Base-by-base conservation (phyloP, 2,888 invertebrate genomes). In the Thymelicus acteon region DNA sequence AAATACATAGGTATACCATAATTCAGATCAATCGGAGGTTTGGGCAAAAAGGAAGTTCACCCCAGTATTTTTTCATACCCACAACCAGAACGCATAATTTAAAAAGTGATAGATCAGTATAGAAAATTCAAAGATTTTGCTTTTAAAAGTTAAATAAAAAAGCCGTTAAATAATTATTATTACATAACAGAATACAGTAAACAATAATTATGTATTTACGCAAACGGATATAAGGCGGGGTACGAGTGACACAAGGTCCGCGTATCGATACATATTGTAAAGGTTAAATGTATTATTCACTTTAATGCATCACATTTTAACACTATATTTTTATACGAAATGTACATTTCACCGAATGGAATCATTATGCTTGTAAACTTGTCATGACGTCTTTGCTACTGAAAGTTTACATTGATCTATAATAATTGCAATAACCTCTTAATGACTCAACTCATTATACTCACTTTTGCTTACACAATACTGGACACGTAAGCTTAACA, bases 181-280 rank as follows among this genome's bases (percentile, higher is more conserved):
- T 64, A 62, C 57, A 64, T 65, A 73, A 69, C 61, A 67, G 67
- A 69, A 71, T 71, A 69, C 15, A 67, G 44, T 57, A 62, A 37
- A 68, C 60, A 67, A 60, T 54, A 63, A 67, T 66, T 70, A 67
- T 69, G 60, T 68, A 78, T 80, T 81, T 82, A 75, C 82, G 82
- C 82, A 81, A 78, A 81, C 81, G 82, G 84, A 82, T 81, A 82
- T 71, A 49, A 72, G 24, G 19, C 24, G 54, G 54, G 49, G 74
- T 75, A 70, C 70, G 64, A 69, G 72, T 72, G 76, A 78, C 77
- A 79, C 78, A 64, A 70, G 70, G 76, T 77, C 80, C 78, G 74
- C 74, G 73, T 65, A 73, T 60, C 68, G 70, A 75, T 66, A 66
- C 54, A 72, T 47, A 58, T 72, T 69, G 66, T 75, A 74, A 79